Percentiles rank a stretch among this genome's conserved stretches.
Conservation (phyloP, 2,888 invertebrate genomes). For the Hydropsyche betteni region DNA sequence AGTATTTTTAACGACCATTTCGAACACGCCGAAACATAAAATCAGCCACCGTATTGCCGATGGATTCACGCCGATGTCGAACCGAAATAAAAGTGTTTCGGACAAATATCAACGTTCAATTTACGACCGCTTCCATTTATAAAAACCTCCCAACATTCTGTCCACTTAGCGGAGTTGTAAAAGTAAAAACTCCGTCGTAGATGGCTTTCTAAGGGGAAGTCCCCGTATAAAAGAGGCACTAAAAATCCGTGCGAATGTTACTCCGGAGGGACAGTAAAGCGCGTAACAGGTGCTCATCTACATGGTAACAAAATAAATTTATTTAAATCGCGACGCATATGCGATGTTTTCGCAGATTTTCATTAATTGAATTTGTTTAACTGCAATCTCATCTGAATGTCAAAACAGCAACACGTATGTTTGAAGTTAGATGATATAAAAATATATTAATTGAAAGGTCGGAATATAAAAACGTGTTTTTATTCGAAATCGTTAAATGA, state of each 20-base stretch:
- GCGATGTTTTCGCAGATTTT: too few relatives aligned
- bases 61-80: neutral
- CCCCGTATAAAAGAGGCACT: conserved; percentile 15
- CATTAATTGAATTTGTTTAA: too few relatives aligned
- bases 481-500: too few relatives aligned
- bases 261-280: neutral
- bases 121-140: conserved; percentile 1
- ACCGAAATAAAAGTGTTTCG: neutral
- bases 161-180: conserved; percentile 15
- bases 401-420: too few relatives aligned
- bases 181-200: conserved; percentile 5
- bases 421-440: too few relatives aligned
- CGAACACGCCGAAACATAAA: neutral
- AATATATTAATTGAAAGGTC: too few relatives aligned
- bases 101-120: neutral
- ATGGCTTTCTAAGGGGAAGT: neutral
- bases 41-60: neutral
- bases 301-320: too few relatives aligned
- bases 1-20: too few relatives aligned
- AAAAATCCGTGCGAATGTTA: conserved; percentile 22
- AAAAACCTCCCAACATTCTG: neutral
- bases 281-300: conserved; percentile 13
- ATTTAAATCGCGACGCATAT: too few relatives aligned
- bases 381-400: too few relatives aligned
- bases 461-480: too few relatives aligned